Evolutionary conservation across 35 echinoderm and acorn worm genomes (phyloP), one percentile per base, ranked within the genome.

Genomic region (Eucidaris tribuloides): DNA sequence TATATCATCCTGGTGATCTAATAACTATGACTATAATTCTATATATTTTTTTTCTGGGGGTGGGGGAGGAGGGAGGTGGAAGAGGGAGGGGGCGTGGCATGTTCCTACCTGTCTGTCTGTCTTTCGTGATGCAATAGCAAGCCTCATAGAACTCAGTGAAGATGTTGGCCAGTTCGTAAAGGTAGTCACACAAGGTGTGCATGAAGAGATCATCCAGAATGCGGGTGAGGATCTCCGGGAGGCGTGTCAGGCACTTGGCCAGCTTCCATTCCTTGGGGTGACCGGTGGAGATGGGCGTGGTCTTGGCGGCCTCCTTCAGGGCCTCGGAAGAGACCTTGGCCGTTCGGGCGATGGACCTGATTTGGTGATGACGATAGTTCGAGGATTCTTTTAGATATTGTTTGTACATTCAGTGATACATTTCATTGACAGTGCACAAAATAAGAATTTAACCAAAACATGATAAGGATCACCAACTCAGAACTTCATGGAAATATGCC

Each of bases 101-200:
- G 3, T 25, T 78, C 62, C 22, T 48, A 97, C 94, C 94, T 82
- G 94, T 97, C 32, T 92, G 46, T 41, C 80, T 85, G 59, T 97
- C 85, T 46, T 98, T 98, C 39, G 86, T 82, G 18, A 97, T 91
- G 42, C 94, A 98, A 46, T 98, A 98, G 62, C 95, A 98, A 46
- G 82, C 85, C 39, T 98, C 95, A 42, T 98, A 98, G 87, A 98
- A 98, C 46, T 98, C 95, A 28, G 96, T 99, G 83, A 99, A 99
- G 1, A 91, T 99, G 42, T 88, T 99, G 27, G 96, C 83, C 31
- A 99, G 48, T 62, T 99, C 96, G 23, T 93, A 99, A 17, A 99
- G 79, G 59, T 93, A 99, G 20, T 99, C 96, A 78, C 96, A 99
- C 20, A 99, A 62, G 18, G 83, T 71, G 79, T 99, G 96, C 79